Base-by-base conservation (phyloP, 37 sponge, comb jelly and placozoan species). In the Aplysina aerophoba region DNA sequence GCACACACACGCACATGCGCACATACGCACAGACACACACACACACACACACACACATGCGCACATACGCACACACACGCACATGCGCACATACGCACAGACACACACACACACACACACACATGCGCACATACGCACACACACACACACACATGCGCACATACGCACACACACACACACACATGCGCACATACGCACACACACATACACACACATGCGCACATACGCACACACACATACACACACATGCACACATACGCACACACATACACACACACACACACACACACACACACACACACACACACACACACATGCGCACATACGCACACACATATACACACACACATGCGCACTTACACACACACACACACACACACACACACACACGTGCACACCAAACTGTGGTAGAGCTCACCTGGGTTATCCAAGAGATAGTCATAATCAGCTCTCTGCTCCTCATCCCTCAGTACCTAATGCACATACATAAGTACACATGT, bases 371-470 rank as follows among this genome's bases (percentile, higher is more conserved):
- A 44, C 50, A 44, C 8, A 44, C 50, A 44, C 50, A 44, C 50
- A 44, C 50, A 44, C 50, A 44, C 50, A 44, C 50, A 44, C 50
- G 8, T 8, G 8, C 50, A 44, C 50, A 44, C 50, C 8, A 15
- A 84, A 4, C 22, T 59, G 58, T 1, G 22, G 13, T 30, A 4
- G 67, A 14, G 27, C 83, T 39, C 16, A 93, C 94, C 91, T 63
- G 94, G 94, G 72, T 93, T 68, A 41, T 93, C 94, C 63, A 93
- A 58, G 85, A 93, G 83, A 83, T 90, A 93, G 65, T 93, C 94
- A 73, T 93, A 93, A 83, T 93, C 88, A 6, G 71, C 59, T 62
- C 91, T 84, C 36, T 83, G 67, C 15, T 90, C 94, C 17, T 90
- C 91, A 72, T 93, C 94, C 36, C 88, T 90, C 40, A 93, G 53